Evolutionary conservation across 2,888 invertebrate species (phyloP), one percentile per base, ranked within the genome.

Genomic region (Lasioglossum pauxillum): DNA sequence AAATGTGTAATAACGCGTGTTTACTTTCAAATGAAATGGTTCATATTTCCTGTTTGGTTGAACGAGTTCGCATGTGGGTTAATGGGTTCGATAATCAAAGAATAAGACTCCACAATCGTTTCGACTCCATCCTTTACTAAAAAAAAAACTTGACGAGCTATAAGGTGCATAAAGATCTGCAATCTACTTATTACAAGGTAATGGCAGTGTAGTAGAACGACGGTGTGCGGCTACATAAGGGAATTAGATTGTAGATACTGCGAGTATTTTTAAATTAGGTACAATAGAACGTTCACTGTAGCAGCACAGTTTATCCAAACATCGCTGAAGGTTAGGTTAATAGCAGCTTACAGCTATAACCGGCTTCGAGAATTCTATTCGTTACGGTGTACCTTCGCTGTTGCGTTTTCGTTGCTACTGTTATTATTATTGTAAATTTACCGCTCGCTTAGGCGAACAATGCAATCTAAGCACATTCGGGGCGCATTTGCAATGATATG

Each of bases 221-320:
- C 67, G 19, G 19, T 38, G 38, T 10, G 67, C 38, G 35, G 35
- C 38, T 38, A 23, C 35, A 41, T 41, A 23, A 38, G 71, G 71
- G 41, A 41, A 41, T 71, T 71, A 41, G 71, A 71, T 71, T 71
- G 38, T 41, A 23, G 41, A 41, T 71, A n/a, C 23, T 14, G 38
- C 38, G 41, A 71, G n/a, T n/a, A 71, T 71, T 71, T 71, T 71
- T 71, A 71, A 41, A 38, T 41, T 71, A 41, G 71, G 10, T 38
- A 69, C 67, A 38, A 69, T 35, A 35, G 67, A 35, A 69, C 67
- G 23, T 38, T 12, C 38, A 19, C 23, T 38, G 67, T 35, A 8
- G 19, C 23, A 23, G 38, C 38, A 31, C 23, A 19, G 67, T 69
- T 69, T 69, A 69, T 69, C 67, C 67, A 69, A 69, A 69, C 67